A percentile compares a stretch with the other conserved stretches of the same genome.
Evolutionary conservation across 2,113 vertebrate species (phyloP).

Genomic region (Isichthys henryi): DNA sequence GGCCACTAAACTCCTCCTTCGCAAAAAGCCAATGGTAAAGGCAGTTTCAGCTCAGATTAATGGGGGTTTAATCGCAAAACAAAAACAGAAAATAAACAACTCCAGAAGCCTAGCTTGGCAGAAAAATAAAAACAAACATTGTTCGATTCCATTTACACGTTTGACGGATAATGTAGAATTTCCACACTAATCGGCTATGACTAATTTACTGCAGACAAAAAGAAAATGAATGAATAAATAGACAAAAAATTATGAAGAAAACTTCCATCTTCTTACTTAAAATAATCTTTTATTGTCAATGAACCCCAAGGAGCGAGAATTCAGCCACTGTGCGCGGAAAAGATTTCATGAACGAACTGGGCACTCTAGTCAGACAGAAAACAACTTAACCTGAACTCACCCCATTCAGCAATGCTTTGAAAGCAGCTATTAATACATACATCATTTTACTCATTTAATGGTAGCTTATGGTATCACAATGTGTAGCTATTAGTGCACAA

Average conservation of each 20-base stretch:
- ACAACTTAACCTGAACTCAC: neutral
- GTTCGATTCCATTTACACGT: neutral
- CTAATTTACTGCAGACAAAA: neutral
- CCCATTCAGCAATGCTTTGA: neutral
- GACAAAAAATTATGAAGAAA: neutral
- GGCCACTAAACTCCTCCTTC: neutral
- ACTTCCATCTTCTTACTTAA: neutral
- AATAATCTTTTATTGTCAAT: neutral
- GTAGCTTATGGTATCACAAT: conserved; percentile 7
- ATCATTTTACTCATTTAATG: neutral
- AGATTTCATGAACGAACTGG: neutral
- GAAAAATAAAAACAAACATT: neutral
- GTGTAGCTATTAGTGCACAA: neutral
- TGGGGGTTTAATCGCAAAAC: neutral
- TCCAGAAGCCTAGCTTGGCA: neutral
- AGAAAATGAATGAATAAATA: neutral
- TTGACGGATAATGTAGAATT: neutral
- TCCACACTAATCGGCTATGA: neutral
- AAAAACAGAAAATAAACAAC: neutral
- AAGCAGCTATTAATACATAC: conserved; percentile 14
- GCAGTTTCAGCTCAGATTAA: neutral
- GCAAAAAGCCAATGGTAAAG: neutral
- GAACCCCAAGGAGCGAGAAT: neutral
- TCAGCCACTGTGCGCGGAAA: neutral
- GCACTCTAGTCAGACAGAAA: neutral